A percentile compares a stretch with the other conserved stretches of the same genome.
These are phyloP conservation scores for Caenorhabditis sinica DNA, from an alignment of 2,888 invertebrate genomes.

Conservation along the genomic window DNA sequence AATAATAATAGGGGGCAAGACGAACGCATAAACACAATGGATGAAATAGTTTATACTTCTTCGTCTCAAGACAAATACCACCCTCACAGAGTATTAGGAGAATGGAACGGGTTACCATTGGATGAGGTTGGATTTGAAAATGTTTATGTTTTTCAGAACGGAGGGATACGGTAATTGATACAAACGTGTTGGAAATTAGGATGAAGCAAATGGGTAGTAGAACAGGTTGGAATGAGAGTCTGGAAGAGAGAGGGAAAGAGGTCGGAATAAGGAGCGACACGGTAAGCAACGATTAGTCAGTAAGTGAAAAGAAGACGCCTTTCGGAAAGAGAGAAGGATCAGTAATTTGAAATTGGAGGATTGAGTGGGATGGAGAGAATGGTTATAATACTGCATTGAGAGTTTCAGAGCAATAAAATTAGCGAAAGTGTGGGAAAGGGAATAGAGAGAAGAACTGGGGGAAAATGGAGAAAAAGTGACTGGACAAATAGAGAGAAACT, in stretches of 20 bases:
- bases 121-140: not conserved
- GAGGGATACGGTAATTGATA: conserved; percentile 50
- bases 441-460: not conserved
- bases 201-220: not conserved
- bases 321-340: conserved; percentile 14
- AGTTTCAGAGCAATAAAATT: conserved; percentile 15
- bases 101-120: conserved; percentile 19
- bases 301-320: conserved; percentile 20
- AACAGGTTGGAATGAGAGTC: conserved; percentile 35
- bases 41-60: conserved; percentile 44
- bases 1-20: conserved; percentile 34
- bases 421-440: conserved; percentile 14
- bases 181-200: conserved; percentile 32
- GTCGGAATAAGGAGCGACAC: conserved; percentile 52
- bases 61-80: conserved; percentile 38
- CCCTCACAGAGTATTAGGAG: not conserved
- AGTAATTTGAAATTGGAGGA: conserved; percentile 36
- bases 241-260: conserved; percentile 11
- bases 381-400: conserved; percentile 20
- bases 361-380: not conserved
- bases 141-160: conserved; percentile 32
- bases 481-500: conserved; percentile 42
- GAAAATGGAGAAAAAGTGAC: conserved; percentile 43
- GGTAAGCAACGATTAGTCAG: conserved; percentile 47
- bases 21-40: conserved; percentile 51